A percentile compares a stretch with the other conserved stretches of the same genome.
phyloP scores from a whole-genome alignment of 1,140 invertebrate species.

The Araneus ventricosus region DNA sequence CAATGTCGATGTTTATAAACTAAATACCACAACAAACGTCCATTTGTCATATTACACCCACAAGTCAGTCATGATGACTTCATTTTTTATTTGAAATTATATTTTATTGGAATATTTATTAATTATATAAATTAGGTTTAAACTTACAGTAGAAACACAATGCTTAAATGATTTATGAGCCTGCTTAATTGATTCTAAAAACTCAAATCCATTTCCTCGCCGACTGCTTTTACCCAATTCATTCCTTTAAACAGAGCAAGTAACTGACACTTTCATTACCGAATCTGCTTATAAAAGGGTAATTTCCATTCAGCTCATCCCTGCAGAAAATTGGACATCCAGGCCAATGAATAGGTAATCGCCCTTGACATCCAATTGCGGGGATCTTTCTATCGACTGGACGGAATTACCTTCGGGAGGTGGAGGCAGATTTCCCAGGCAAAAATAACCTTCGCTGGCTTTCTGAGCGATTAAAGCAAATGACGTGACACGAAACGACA shows the following conservation, averaged over 20 bases:
- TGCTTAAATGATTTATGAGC: too few relatives aligned
- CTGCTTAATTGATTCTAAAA: too few relatives aligned
- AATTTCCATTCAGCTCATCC: neutral
- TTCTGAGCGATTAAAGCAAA: neutral
- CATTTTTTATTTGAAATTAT: too few relatives aligned
- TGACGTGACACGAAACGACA: conserved; percentile 22
- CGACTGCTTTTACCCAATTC: neutral
- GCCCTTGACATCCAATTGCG: neutral
- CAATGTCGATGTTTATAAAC: too few relatives aligned
- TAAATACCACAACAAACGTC: too few relatives aligned
- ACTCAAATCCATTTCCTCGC: too few relatives aligned
- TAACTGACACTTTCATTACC: neutral
- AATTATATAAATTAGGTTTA: too few relatives aligned
- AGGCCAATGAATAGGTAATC: neutral
- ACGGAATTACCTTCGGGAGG: neutral
- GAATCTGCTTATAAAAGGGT: neutral
- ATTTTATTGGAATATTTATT: too few relatives aligned
- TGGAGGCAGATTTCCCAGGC: neutral
- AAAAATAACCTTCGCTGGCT: neutral
- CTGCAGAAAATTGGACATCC: conserved; percentile 20
- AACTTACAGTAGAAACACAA: too few relatives aligned
- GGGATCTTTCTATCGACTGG: neutral
- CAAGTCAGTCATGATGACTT: too few relatives aligned
- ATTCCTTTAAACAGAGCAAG: neutral
- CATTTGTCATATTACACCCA: too few relatives aligned